Conservation (phyloP, 2,797 vertebrate species). For the Syndactyla subalaris region DNA sequence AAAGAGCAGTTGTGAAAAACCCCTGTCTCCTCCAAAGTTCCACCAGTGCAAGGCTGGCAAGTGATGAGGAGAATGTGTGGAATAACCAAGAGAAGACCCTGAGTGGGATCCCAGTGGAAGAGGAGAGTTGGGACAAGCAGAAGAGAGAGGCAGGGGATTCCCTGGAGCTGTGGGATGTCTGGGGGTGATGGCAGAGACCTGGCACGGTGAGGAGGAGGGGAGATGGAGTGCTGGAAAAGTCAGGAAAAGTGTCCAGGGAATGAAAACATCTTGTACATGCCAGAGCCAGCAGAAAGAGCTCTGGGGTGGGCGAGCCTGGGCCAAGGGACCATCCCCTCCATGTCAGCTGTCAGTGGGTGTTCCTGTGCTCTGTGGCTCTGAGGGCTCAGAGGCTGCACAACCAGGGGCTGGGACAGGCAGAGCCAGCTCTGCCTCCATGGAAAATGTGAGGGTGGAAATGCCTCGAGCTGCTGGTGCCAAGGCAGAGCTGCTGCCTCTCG, state of each 20-base stretch:
- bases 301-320: neutral
- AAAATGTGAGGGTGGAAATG: neutral
- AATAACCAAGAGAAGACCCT: neutral
- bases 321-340: accelerated
- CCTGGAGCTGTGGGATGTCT: neutral
- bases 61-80: neutral
- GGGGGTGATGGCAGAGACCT: neutral
- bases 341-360: neutral
- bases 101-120: neutral
- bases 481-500: neutral
- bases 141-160: neutral
- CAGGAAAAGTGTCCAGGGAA: neutral
- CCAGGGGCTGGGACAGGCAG: neutral
- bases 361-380: neutral
- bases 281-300: neutral
- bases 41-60: neutral
- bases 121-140: neutral
- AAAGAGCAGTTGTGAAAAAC: neutral
- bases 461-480: neutral
- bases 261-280: accelerated
- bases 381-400: neutral
- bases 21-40: neutral
- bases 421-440: neutral
- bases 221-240: neutral
- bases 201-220: neutral